Evolutionary conservation across 2,797 vertebrate genomes (phyloP), one percentile per base, ranked within the genome.

Genomic region (Hydrolagus colliei): DNA sequence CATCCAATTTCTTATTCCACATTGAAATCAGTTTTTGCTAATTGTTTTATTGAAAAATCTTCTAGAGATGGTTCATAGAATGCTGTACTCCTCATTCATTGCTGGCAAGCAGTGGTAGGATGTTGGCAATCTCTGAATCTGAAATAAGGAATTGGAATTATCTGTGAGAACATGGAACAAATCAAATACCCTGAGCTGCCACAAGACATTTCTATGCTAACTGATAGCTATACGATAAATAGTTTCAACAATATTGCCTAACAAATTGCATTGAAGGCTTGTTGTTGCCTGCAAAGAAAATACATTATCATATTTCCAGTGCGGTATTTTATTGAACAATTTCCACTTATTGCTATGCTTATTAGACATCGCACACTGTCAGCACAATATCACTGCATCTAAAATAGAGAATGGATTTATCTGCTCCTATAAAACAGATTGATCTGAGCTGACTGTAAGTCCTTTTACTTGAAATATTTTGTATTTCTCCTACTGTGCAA

Each of bases 91-190:
- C 12, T 68, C 12, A 20, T 74, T 74, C 78, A 89, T 79, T 52
- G 65, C 14, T 27, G 27, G 11, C 3, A 5, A 2, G 12, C 1
- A 16, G 2, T 86, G 86, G 27, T 75, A 32, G 52, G 86, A 22
- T 73, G 79, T 86, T 86, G 78, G 59, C 85, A 72, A 87, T 88
- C 20, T 75, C 59, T 88, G 13, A 63, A 63, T 67, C 13, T 7
- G 14, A 5, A 61, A 27, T 80, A 12, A 63, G 11, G 13, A 62
- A 80, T 67, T 80, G 78, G 32, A 65, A 14, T 22, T 80, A 22
- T 35, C 14, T 35, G 18, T 74, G 73, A 35, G 5, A 80, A 80
- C 22, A 79, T 65, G 5, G 32, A 27, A 8, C 76, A 61, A 0
- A 22, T 7, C 77, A n/a, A 14, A 27, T 65, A 63, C n/a, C 61